Percentiles rank a stretch among this genome's conserved stretches.
Evolutionary conservation across 2,797 vertebrate species (phyloP).

Genomic region (Steatocranus sp.): DNA sequence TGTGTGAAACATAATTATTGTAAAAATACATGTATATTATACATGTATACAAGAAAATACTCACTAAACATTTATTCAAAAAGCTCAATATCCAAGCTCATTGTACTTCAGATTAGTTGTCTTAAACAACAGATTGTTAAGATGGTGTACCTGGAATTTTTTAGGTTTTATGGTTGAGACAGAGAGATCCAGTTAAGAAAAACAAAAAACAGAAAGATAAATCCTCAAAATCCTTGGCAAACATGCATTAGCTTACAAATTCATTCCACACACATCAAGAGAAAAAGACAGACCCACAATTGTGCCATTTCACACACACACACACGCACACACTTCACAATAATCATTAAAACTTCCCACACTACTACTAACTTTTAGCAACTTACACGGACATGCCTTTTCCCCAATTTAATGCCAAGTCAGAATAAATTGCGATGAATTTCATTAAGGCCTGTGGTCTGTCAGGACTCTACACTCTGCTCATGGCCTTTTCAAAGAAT

Average conservation of each 20-base stretch:
- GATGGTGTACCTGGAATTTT: not conserved
- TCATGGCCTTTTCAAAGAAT: constrained; percentile 34
- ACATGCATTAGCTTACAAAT: not conserved
- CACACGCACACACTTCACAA: not conserved
- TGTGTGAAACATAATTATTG: not conserved
- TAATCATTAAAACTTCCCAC: constrained; percentile 1
- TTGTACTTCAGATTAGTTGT: not conserved
- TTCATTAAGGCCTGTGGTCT: constrained; percentile 23
- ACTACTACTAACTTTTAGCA: constrained; percentile 2
- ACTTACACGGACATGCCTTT: not conserved
- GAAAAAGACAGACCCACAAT: not conserved
- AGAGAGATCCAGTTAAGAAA: not conserved
- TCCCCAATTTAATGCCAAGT: constrained; percentile 25
- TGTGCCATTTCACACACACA: not conserved
- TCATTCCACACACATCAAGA: not conserved
- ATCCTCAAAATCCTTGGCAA: not conserved
- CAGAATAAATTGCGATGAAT: constrained; percentile 25
- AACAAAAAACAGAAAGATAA: constrained; percentile 1
- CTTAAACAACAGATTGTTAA: not conserved
- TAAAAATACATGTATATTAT: not conserved
- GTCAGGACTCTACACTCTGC: constrained; percentile 16
- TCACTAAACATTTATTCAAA: not conserved
- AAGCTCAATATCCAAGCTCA: not conserved
- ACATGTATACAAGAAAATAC: not conserved
- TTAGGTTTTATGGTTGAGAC: not conserved